Base-by-base conservation (phyloP, 1,140 invertebrate species). In the Sitodiplosis mosellana region DNA sequence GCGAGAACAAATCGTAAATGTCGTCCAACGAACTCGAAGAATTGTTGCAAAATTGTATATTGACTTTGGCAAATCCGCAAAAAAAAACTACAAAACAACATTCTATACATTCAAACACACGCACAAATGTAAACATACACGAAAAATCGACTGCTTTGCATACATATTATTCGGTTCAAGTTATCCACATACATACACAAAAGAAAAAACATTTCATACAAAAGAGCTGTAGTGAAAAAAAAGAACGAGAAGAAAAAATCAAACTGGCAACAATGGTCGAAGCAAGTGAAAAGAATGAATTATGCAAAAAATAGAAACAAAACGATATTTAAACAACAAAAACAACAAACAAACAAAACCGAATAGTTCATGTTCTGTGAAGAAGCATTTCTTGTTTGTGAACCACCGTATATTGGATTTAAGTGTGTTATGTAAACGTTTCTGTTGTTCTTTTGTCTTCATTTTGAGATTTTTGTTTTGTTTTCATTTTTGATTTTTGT, bases 271-370 rank as follows among this genome's bases (percentile, higher is more conserved):
- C 36, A 45, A 36, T 20, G 45, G 45, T 20, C 34, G 47, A 53
- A 51, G 48, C 51, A 59, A 44, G 33, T 18, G 47, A 53, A 58
- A 48, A 49, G 54, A 49, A 54, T 55, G 53, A 45, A 38, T 45
- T 49, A 21, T 52, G 43, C 56, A 49, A 49, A 51, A 22, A 34
- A 52, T 45, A 33, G 38, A 40, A 47, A 51, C 50, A 49, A 51
- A 52, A 54, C 50, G 58, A 43, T 55, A 59, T 59, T 55, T 42
- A 50, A 54, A 55, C 53, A 53, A 57, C 50, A 49, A 52, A 49
- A 54, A 37, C 54, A 47, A 44, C 48, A 44, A 48, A 52, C 49
- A 40, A 49, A 46, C 48, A 45, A 47, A 52, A 53, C 49, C 15
- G 51, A 47, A 52, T 19, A 19, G 50, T 48, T 47, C 4, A 47